A percentile compares a stretch with the other conserved stretches of the same genome.
Conservation (phyloP, 1,140 invertebrate genomes). For the Zaprionus lachaisei region DNA sequence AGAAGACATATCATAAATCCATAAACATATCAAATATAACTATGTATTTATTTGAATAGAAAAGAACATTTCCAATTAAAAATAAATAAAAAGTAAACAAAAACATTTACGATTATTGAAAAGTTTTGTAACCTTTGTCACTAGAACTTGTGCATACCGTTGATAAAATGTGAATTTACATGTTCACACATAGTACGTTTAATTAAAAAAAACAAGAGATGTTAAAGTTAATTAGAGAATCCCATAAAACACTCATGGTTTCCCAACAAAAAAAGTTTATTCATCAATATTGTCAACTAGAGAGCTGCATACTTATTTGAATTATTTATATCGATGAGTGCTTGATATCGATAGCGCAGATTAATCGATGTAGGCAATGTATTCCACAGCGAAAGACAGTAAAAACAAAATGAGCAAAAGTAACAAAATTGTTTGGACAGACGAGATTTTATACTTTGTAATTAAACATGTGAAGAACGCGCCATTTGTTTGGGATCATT, state of each 20-base stretch:
- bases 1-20: background rate
- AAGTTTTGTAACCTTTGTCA: no score
- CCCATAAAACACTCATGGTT: no score
- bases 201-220: no score
- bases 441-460: constrained; percentile 42
- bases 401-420: constrained; percentile 47
- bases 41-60: background rate
- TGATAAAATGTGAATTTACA: no score
- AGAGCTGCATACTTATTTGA: constrained; percentile 4
- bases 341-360: constrained; percentile 13
- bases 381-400: background rate
- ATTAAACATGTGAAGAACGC: constrained; percentile 43
- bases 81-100: background rate
- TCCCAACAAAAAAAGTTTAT: no score
- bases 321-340: constrained; percentile 9
- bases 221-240: no score
- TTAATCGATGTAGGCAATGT: constrained; percentile 2
- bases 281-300: no score
- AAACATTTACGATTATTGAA: background rate
- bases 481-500: constrained; percentile 43
- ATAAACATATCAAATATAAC: background rate
- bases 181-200: no score
- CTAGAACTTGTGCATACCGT: no score
- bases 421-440: constrained; percentile 47
- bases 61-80: background rate